These are phyloP conservation scores for Orchesella cincta DNA, from an alignment of 1,140 invertebrate species.

Conservation along the genomic window DNA sequence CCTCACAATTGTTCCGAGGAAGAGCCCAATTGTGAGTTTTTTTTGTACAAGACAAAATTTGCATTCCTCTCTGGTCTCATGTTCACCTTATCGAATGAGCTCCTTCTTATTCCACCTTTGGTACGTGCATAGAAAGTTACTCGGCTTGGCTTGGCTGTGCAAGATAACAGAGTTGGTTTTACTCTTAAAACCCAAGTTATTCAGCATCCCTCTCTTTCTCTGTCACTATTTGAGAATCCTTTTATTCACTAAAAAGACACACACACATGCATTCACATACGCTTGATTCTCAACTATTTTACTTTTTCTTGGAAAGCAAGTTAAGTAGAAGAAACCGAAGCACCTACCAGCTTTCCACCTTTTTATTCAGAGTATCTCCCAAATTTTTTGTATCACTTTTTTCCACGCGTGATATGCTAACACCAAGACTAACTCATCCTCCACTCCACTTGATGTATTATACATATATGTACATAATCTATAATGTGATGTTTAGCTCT, in stretches of 20 bases:
- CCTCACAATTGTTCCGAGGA: too few relatives aligned
- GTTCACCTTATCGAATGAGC: conserved; percentile 15
- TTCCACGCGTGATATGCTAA: background rate
- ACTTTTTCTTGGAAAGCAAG: too few relatives aligned
- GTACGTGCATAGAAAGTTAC: conserved; percentile 14
- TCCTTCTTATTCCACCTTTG: background rate
- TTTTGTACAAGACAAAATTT: too few relatives aligned
- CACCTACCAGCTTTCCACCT: too few relatives aligned
- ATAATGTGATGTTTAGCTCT: background rate
- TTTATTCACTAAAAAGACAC: background rate
- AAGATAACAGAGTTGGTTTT: conserved; percentile 5
- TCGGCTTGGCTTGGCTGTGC: background rate
- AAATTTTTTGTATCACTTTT: background rate
- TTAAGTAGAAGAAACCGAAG: too few relatives aligned
- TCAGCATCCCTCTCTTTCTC: background rate
- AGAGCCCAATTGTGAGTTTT: too few relatives aligned
- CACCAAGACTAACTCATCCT: background rate
- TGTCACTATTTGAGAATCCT: background rate
- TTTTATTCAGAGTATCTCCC: background rate
- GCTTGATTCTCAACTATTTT: background rate
- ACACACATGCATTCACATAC: background rate
- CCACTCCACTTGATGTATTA: background rate
- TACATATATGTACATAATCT: too few relatives aligned
- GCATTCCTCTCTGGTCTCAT: conserved; percentile 12
- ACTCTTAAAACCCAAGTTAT: background rate